Evolutionary conservation across 2,888 invertebrate species (phyloP), one percentile per base, ranked within the genome.

Genomic region (Epiblema foenella): DNA sequence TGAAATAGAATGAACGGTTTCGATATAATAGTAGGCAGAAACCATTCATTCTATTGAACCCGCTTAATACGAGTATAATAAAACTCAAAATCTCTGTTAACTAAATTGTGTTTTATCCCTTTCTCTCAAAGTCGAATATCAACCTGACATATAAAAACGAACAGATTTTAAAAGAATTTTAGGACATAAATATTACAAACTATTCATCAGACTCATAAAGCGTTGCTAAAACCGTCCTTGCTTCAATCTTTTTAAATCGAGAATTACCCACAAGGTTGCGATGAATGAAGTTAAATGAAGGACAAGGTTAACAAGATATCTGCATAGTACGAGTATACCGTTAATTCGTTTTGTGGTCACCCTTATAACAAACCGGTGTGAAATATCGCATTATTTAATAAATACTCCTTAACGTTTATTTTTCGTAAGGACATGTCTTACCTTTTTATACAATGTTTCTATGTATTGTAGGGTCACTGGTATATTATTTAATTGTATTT

Each of bases 261-360:
- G 39, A 59, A 39, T 20, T 15, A n/a, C n/a, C n/a, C n/a, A 11
- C 39, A 59, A 59, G 59, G 39, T 59, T 39, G 20, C 8, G 20
- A 1, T 42, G 20, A 24, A 42, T 59, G 12, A 20, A 20, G 18
- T 7, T 4, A 20, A 42, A n/a, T n/a, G 8, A 59, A 59, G 58
- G 15, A 18, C 39, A 59, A 59, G 59, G 20, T 8, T n/a, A 29
- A 46, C 10, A 11, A 17, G 1, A n/a, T n/a, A 7, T 12, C 10
- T 49, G n/a, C 11, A 42, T 4, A 42, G 4, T 24, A 24, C 1
- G 24, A 24, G 42, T 4, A 5, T 15, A 42, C 42, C 42, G 42
- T 42, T 42, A 42, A 42, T 4, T 42, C 42, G 42, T 15, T 42
- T 0, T 10, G 42, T 7, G 4, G 46, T 3, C 46, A n/a, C 15